phyloP scores from a whole-genome alignment of 2,113 vertebrate genomes.

The Alosa alosa region DNA sequence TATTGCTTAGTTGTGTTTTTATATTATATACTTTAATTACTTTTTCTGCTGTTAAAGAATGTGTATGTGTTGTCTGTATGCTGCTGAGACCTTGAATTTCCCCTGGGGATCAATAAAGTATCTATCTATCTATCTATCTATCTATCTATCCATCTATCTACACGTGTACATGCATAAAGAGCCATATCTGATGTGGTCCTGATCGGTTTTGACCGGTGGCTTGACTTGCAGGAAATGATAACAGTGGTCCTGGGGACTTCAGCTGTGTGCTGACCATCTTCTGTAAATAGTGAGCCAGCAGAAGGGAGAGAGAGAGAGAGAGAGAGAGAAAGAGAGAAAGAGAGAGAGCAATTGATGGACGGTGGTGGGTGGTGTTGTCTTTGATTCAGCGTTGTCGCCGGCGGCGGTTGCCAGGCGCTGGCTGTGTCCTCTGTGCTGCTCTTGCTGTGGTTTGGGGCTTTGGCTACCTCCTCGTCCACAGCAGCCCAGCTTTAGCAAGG shows the following conservation, averaged over 20 bases:
- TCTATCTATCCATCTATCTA: no score
- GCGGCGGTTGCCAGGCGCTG: slow-evolving; percentile 38
- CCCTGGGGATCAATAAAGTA: no score
- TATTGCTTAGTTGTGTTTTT: no score
- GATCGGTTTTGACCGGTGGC: slow-evolving; percentile 49
- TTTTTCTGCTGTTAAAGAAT: no score
- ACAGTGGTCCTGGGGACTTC: slow-evolving; percentile 55
- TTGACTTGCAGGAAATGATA: slow-evolving; percentile 56
- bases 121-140: no score
- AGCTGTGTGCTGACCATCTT: slow-evolving; percentile 52
- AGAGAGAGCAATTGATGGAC: not conserved
- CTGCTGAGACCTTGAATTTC: no score
- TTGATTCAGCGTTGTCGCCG: slow-evolving; percentile 63
- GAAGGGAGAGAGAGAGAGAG: slow-evolving; percentile 31
- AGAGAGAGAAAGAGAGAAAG: slow-evolving; percentile 34
- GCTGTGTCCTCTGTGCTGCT: slow-evolving; percentile 55
- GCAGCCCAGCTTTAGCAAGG: slow-evolving; percentile 68
- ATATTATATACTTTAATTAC: no score
- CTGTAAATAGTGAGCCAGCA: slow-evolving; percentile 59
- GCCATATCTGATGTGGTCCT: not conserved
- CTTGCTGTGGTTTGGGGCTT: slow-evolving; percentile 55
- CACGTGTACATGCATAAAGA: not conserved
- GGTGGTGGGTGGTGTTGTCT: slow-evolving; percentile 53
- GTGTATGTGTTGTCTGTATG: no score
- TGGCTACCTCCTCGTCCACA: slow-evolving; percentile 59